These are phyloP conservation scores for Ammodytes dubius DNA, from an alignment of 2,113 vertebrate genomes.

Conservation along the genomic window DNA sequence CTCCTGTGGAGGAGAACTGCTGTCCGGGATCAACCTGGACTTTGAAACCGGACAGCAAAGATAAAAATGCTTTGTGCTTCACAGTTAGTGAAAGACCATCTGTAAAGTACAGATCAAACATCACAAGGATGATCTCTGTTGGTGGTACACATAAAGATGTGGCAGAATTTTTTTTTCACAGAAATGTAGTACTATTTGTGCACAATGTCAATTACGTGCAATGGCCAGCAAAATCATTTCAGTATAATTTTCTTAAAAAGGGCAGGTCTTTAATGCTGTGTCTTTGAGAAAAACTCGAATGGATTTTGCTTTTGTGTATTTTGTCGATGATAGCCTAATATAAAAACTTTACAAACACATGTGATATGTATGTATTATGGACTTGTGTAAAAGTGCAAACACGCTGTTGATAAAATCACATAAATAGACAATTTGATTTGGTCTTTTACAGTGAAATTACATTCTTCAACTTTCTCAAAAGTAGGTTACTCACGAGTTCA, in stretches of 20 bases:
- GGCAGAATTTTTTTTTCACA: not conserved
- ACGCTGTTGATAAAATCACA: not conserved
- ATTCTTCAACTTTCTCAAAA: not conserved
- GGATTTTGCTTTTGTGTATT: not conserved
- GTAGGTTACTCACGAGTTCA: not conserved
- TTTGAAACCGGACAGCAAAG: constrained; percentile 75
- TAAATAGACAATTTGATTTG: not conserved
- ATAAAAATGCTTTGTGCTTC: constrained; percentile 29
- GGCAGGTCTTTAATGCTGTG: not conserved
- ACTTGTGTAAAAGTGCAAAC: not conserved
- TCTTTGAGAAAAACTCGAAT: not conserved
- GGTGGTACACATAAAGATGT: too few species aligned
- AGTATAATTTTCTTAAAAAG: too few species aligned
- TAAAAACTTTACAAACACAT: not conserved
- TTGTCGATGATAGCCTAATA: not conserved
- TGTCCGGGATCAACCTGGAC: constrained; percentile 85
- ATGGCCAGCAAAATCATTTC: not conserved
- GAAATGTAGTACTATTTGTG: not conserved
- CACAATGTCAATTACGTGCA: not conserved
- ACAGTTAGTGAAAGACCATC: not conserved
- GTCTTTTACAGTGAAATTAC: not conserved
- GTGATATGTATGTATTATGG: not conserved
- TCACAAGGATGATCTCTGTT: not conserved
- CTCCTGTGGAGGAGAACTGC: constrained; percentile 84
- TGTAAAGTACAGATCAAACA: not conserved